Evolutionary conservation across 2,888 invertebrate genomes (phyloP).

Genomic region (Aphidius colemani): DNA sequence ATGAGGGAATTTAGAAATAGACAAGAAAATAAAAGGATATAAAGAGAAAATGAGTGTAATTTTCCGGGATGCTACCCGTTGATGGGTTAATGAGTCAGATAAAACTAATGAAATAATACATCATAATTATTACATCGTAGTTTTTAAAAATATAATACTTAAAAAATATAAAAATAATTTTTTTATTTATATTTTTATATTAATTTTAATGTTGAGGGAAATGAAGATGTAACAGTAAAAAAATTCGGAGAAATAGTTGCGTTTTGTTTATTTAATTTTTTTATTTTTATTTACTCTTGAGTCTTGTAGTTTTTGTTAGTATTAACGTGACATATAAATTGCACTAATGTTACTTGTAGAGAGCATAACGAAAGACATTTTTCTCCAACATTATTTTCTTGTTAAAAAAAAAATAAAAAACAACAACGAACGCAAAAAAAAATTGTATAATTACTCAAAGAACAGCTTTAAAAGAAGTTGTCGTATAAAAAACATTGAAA

Average conservation of each 20-base stretch:
- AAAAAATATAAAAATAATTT: not conserved
- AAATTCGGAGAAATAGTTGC: constrained; percentile 13
- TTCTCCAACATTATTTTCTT: not conserved
- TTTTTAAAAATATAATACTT: constrained; percentile 13
- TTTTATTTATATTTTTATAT: constrained; percentile 2
- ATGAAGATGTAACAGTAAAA: not conserved
- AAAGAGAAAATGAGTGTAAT: not conserved
- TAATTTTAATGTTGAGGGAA: not conserved
- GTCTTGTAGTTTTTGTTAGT: constrained; percentile 3
- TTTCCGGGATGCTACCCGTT: constrained; percentile 1
- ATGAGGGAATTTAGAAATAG: not conserved
- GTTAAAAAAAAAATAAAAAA: not conserved
- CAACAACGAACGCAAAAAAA: constrained; percentile 7
- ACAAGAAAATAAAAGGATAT: not conserved
- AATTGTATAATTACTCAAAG: not conserved
- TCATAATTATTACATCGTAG: constrained; percentile 9
- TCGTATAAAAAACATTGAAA: constrained; percentile 1
- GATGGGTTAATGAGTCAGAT: constrained; percentile 15
- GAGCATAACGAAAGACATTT: not conserved
- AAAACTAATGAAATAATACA: not conserved
- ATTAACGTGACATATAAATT: constrained; percentile 18
- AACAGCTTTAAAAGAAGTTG: too few species aligned
- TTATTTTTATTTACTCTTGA: constrained; percentile 5
- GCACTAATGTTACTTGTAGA: constrained; percentile 12
- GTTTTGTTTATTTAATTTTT: not conserved